Percentiles rank a stretch among this genome's conserved stretches.
Conservation (phyloP, 2,113 vertebrate genomes). For the Halichoeres trimaculatus region DNA sequence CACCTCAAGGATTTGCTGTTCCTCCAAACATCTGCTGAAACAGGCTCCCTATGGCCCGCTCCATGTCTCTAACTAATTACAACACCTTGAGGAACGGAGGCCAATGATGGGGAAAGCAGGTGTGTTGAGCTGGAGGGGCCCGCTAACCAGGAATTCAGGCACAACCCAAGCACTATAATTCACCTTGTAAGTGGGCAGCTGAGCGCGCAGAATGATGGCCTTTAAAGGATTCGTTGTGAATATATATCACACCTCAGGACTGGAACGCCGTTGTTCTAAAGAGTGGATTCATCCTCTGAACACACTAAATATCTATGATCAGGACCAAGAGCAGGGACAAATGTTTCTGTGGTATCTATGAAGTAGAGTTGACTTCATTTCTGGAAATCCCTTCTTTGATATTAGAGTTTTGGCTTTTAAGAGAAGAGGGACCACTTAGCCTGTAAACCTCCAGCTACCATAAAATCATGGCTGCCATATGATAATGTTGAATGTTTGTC, state of each 20-base stretch:
- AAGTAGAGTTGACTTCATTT: no score
- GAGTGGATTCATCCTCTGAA: background rate
- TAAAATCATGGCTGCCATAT: no score
- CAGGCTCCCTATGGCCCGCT: conserved; percentile 29
- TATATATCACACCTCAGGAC: background rate
- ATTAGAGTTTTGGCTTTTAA: no score
- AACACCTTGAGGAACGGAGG: conserved; percentile 57
- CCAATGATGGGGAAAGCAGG: conserved; percentile 62
- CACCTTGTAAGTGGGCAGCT: conserved; percentile 49
- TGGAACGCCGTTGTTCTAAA: background rate
- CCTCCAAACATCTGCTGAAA: conserved; percentile 63
- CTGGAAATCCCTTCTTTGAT: no score
- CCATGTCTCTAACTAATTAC: conserved; percentile 61
- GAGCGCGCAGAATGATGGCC: conserved; percentile 1
- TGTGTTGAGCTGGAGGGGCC: conserved; percentile 41
- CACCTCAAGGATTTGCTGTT: conserved; percentile 24
- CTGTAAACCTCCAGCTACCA: no score
- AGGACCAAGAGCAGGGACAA: no score
- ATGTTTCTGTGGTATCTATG: no score
- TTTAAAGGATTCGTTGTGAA: background rate
- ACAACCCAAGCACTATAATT: conserved; percentile 40
- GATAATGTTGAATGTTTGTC: no score
- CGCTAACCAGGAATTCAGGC: conserved; percentile 38
- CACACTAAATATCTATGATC: background rate
- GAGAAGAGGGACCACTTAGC: no score